phyloP scores from a whole-genome alignment of 2,113 vertebrate species.

The Dipodomys merriami region DNA sequence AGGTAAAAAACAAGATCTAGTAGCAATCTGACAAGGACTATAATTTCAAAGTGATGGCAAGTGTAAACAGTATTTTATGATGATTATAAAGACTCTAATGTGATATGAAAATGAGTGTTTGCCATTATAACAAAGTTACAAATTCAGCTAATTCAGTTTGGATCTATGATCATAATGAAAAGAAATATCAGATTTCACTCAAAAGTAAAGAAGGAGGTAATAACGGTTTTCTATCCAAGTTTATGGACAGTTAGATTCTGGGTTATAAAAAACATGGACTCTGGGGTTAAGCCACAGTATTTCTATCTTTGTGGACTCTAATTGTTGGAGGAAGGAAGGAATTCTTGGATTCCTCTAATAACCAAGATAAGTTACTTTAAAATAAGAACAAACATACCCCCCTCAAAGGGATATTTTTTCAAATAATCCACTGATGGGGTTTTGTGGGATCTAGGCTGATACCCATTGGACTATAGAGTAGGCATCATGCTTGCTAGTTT shows the following conservation, averaged over 20 bases:
- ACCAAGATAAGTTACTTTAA: neutral
- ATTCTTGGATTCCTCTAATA: neutral
- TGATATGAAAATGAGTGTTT: conserved; percentile 42
- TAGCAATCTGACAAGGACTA: conserved; percentile 12
- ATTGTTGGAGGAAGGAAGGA: fast-evolving
- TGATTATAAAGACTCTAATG: conserved; percentile 20
- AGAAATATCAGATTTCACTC: conserved; percentile 15
- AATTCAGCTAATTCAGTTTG: neutral
- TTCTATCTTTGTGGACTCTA: neutral
- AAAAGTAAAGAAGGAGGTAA: neutral
- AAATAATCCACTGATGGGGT: neutral
- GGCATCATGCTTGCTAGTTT: neutral
- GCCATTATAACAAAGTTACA: neutral
- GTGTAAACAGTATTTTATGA: conserved; percentile 1
- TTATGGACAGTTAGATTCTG: neutral
- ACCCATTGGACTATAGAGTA: neutral
- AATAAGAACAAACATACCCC: no score
- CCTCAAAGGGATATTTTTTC: neutral
- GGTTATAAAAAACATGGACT: neutral
- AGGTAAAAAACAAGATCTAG: conserved; percentile 33
- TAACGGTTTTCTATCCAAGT: neutral
- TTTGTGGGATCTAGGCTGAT: neutral
- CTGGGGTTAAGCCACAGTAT: neutral
- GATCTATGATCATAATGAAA: neutral
- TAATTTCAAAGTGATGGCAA: conserved; percentile 57